Base-by-base conservation (phyloP, 1,140 invertebrate species). In the Anoplophora glabripennis region DNA sequence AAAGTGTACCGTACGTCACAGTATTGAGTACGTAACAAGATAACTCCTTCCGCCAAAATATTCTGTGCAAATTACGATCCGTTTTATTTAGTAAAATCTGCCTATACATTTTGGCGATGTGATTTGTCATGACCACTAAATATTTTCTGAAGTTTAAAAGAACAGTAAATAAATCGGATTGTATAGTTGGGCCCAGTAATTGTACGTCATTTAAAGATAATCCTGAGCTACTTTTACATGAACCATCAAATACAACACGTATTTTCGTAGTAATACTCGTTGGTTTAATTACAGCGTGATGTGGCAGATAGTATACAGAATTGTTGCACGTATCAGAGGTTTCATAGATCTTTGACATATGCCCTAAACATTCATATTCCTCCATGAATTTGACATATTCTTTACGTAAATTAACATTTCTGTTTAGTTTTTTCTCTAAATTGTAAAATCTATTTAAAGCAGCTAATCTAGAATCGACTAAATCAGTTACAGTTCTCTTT, bases 191-290 rank as follows among this genome's bases (percentile, higher is more conserved):
- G n/a, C n/a, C n/a, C n/a, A n/a, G n/a, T n/a, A n/a, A n/a, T n/a
- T n/a, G n/a, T n/a, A n/a, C n/a, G n/a, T n/a, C n/a, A n/a, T n/a
- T n/a, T n/a, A n/a, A n/a, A 54, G 11, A 51, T 15, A 42, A 21
- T 10, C 57, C 57, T 10, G 18, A 33, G 7, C 28, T 9, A 4
- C 53, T 44, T 41, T 48, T 62, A 4, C 47, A 41, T 4, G 59
- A 63, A 8, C 17, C 61, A 47, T 72, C 64, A 37, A 75, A 75
- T 7, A 75, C 67, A 4, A 75, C 66, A 11, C 69, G 40, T n/a
- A 69, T 41, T 47, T 68, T 68, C 8, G 72, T 69, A 4, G 67
- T 66, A 1, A 52, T 17, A 7, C 64, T 68, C 9, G 51, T 56
- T 42, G 51, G 45, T 38, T 59, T 69, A 9, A 65, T 42, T 12